Conservation (phyloP, 2,888 invertebrate genomes). For the Cotesia congregata region DNA sequence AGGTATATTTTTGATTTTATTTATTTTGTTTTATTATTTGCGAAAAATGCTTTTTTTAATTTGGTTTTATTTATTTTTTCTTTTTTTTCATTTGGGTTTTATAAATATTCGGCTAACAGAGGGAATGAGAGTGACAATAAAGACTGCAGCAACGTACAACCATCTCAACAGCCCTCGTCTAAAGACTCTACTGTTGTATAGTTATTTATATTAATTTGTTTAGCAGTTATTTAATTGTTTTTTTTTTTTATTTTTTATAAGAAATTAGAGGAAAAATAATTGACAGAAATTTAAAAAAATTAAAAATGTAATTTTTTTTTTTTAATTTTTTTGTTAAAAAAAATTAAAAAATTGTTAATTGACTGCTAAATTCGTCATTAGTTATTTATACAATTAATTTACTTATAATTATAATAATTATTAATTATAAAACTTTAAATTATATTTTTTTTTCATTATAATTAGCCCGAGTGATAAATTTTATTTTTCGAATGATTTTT, state of each 20-base stretch:
- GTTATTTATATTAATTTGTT: not conserved
- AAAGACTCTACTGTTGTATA: slow-evolving; percentile 49
- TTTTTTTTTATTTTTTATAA: too few species aligned
- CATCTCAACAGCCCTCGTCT: slow-evolving; percentile 33
- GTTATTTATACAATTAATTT: slow-evolving; percentile 3
- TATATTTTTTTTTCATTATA: not conserved
- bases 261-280: too few species aligned
- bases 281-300: too few species aligned
- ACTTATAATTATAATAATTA: too few species aligned
- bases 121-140: slow-evolving; percentile 32
- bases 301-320: too few species aligned
- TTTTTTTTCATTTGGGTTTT: slow-evolving; percentile 1
- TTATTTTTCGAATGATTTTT: slow-evolving; percentile 8
- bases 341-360: too few species aligned
- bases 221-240: too few species aligned
- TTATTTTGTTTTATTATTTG: not conserved
- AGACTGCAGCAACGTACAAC: slow-evolving; percentile 38
- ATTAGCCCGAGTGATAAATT: not conserved
- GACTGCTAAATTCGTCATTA: not conserved
- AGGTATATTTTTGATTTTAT: slow-evolving; percentile 25
- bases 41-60: slow-evolving; percentile 7
- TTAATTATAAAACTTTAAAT: not conserved
- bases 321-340: too few species aligned
- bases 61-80: slow-evolving; percentile 4
- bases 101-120: slow-evolving; percentile 18